These are phyloP conservation scores for Protaetia brevitarsis DNA, from an alignment of 1,140 invertebrate genomes.

Conservation along the genomic window DNA sequence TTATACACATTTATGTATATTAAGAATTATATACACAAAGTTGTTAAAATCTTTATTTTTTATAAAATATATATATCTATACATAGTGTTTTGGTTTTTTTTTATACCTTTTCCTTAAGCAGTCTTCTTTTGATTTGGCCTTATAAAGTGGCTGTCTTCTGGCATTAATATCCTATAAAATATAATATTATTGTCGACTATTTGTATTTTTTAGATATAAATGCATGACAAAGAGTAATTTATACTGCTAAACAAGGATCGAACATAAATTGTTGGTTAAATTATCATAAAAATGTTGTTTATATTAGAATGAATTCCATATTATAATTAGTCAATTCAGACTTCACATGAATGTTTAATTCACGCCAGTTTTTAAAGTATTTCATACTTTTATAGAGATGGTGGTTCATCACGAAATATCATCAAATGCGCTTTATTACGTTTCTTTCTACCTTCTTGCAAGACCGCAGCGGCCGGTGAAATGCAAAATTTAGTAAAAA, in stretches of 20 bases:
- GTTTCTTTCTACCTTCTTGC: no score
- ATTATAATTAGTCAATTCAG: no score
- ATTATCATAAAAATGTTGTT: background rate
- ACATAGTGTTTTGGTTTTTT: background rate
- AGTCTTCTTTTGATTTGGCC: constrained; percentile 42
- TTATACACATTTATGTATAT: background rate
- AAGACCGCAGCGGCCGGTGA: no score
- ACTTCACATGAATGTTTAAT: no score
- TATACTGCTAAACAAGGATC: constrained; percentile 38
- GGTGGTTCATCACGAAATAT: no score
- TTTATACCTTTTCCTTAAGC: background rate
- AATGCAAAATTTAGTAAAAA: no score
- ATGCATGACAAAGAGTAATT: no score
- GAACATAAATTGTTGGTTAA: background rate
- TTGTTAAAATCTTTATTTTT: constrained; percentile 15
- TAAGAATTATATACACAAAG: background rate
- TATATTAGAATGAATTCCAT: background rate
- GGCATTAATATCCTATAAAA: constrained; percentile 41
- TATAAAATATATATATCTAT: constrained; percentile 13
- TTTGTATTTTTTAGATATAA: no score
- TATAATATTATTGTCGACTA: no score
- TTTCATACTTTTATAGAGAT: no score
- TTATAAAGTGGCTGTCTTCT: constrained; percentile 44
- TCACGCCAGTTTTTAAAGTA: background rate
- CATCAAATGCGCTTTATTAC: no score